Evolutionary conservation across 2,888 invertebrate genomes (phyloP), one percentile per base, ranked within the genome.

Genomic region (Dysmachus trigonus): DNA sequence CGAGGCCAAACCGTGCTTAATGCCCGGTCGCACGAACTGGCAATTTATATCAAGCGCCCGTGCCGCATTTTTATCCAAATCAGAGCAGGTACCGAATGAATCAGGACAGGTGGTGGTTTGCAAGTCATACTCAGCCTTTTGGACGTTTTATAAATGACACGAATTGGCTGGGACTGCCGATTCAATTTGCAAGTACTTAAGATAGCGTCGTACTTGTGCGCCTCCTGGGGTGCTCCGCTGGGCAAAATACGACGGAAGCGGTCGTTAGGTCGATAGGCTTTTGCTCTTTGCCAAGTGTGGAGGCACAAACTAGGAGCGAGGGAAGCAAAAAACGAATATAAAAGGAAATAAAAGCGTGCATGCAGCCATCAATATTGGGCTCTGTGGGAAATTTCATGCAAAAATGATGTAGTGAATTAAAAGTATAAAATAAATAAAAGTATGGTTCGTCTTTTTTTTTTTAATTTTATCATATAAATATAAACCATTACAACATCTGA

Each of bases 171-270:
- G 35, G 81, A 82, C 81, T 82, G 81, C 81, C 81, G 81, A 82
- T 82, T 82, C 81, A 82, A 82, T 82, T 82, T 82, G 81, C 81
- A 82, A 82, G 81, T 82, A 82, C 81, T 82, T 82, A 62, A 82
- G 81, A 82, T 82, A 62, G 81, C 53, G 62, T 82, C 81, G 62
- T 33, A 22, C 10, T 3, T 62, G 62, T 33, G 15, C 33, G 35
- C 81, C 35, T 33, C 33, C 5, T 33, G 62, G 33, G n/a, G 47
- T 38, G 27, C 41, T 30, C 47, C 62, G 13, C 62, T 33, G 62
- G 81, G 62, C 81, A 82, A 62, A 62, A 62, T 47, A 47, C n/a
- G 47, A 47, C 47, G 47, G 47, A 47, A 47, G n/a, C 47, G n/a
- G 81, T 82, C 81, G 62, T 18, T 62, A 62, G 62, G 62, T 62